Conservation (phyloP, 2,797 vertebrate species). For the Miichthys miiuy region DNA sequence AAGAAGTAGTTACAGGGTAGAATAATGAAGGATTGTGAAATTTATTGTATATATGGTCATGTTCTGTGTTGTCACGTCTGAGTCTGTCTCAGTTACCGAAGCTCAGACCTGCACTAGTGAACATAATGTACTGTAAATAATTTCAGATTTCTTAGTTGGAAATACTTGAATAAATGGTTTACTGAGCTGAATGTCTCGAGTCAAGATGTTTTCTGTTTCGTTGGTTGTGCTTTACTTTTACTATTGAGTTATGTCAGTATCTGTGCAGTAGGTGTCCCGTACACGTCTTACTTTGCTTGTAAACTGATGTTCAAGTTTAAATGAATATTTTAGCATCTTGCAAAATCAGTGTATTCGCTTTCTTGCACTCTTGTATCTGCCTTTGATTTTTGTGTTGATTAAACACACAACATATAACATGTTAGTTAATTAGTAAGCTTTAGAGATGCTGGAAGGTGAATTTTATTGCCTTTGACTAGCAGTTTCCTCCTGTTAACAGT, state of each 20-base stretch:
- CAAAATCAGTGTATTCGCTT: background rate
- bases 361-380: background rate
- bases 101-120: constrained; percentile 86
- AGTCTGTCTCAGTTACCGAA: constrained; percentile 72
- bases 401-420: background rate
- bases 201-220: constrained; percentile 11
- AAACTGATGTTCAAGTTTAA: constrained; percentile 1
- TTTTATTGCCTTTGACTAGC: background rate
- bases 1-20: constrained; percentile 38
- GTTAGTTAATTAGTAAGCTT: background rate
- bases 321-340: background rate
- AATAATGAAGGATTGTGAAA: constrained; percentile 52
- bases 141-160: constrained; percentile 77
- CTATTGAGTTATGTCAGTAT: background rate
- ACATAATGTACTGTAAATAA: constrained; percentile 82
- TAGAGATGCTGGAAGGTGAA: background rate
- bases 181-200: constrained; percentile 54
- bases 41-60: constrained; percentile 70
- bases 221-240: background rate
- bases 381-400: background rate
- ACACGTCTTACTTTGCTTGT: background rate
- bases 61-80: constrained; percentile 74
- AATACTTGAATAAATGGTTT: constrained; percentile 87
- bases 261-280: background rate
- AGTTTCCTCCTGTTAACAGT: background rate